Evolutionary conservation across 2,797 vertebrate genomes (phyloP), one percentile per base, ranked within the genome.

Genomic region (Pachyuromys duprasi): DNA sequence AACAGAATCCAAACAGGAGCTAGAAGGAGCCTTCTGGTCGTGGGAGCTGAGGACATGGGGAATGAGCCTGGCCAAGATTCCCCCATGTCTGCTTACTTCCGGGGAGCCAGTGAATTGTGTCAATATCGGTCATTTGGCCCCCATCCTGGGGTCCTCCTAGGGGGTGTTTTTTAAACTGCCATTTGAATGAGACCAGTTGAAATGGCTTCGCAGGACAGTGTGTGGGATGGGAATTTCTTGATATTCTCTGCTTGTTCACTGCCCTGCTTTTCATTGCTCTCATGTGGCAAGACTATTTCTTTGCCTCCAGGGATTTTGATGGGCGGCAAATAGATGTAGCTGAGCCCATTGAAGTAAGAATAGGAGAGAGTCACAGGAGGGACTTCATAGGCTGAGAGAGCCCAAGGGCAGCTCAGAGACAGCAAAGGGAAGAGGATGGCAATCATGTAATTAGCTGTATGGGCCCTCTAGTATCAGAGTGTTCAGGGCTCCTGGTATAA

Each of bases 81-180:
- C 76, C 39, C 8, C 20, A n/a, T 94, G 93, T 90, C 92, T 89
- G 3, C 88, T 91, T 90, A 83, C 80, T 45, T 70, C 87, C 22
- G 0, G 3, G 45, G 76, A 87, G 36, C 15, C 39, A 90, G 9
- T 17, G 8, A 70, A 57, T n/a, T 49, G 70, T 67, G 62, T 62
- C 57, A 8, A 7, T 36, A 36, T 4, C 1, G 1, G 39, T 39
- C 17, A 12, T 92, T 57, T 83, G 90, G 15, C 39, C 28, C 36
- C 80, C 53, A 75, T 89, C 70, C 49, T 83, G 22, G 31, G 45
- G 42, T 84, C 83, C 92, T 95, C 42, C 62, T 67, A 60, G 69
- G 45, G 49, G 55, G 15, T 67, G n/a, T 42, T 94, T 96, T 90
- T 57, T 93, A 86, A 81, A 70, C 81, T 93, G 91, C 33, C 49